phyloP scores from a whole-genome alignment of 2,888 invertebrate genomes.

The Melinaea menophilus region DNA sequence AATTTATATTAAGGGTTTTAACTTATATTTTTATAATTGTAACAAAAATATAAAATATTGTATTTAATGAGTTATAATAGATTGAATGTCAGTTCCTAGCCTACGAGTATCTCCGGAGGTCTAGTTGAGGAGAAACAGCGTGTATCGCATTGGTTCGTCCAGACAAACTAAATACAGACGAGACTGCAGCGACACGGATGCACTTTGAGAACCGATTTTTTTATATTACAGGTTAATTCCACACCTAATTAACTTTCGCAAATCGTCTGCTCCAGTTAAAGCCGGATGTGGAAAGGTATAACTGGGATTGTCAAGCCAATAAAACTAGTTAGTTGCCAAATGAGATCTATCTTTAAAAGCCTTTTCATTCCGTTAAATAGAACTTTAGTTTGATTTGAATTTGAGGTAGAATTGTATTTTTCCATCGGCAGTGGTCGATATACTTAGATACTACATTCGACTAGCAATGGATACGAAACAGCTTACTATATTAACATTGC shows the following conservation, averaged over 20 bases:
- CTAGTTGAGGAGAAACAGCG: constrained; percentile 57
- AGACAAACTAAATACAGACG: constrained; percentile 60
- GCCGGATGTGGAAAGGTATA: constrained; percentile 10
- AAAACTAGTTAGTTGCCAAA: constrained; percentile 4
- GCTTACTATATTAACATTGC: too few relatives aligned
- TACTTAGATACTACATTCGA: too few relatives aligned
- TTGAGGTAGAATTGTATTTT: constrained; percentile 31
- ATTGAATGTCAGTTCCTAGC: constrained; percentile 33
- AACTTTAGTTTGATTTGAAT: constrained; percentile 25
- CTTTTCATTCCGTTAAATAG: not conserved
- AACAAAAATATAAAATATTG: not conserved
- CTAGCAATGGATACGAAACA: too few relatives aligned
- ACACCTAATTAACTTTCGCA: constrained; percentile 55
- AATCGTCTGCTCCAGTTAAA: constrained; percentile 16
- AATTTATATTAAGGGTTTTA: too few relatives aligned
- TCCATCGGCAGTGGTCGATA: too few relatives aligned
- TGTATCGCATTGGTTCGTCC: constrained; percentile 46
- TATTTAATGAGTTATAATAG: not conserved
- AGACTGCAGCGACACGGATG: constrained; percentile 67
- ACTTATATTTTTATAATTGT: too few relatives aligned
- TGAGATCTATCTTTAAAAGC: not conserved
- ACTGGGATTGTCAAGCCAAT: constrained; percentile 12
- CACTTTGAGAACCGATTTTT: constrained; percentile 70
- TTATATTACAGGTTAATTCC: constrained; percentile 63
- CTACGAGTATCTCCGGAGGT: constrained; percentile 27